Base-by-base conservation (phyloP, 2,888 invertebrate genomes). In the Acronicta psi region DNA sequence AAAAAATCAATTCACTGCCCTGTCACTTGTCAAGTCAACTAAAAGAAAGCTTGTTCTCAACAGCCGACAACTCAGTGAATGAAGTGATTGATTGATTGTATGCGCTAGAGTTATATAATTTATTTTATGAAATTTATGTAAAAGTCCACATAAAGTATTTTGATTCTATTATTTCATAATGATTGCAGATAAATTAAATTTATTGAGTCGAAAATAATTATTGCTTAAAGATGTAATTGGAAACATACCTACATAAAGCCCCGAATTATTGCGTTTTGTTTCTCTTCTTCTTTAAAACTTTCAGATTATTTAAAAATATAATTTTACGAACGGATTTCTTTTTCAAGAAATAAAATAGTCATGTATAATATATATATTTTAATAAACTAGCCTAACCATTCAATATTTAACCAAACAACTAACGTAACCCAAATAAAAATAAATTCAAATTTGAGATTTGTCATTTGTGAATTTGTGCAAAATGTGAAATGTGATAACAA, bases 1-100 rank as follows among this genome's bases (percentile, higher is more conserved):
- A 85, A 89, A 90, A 93, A 93, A 93, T 94, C 93, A 93, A 93
- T 93, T 88, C 90, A 90, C 89, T 88, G 82, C 82, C 72, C 79
- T 87, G 86, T 86, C 89, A 88, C 73, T 81, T 88, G 90, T 89
- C 90, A 88, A 75, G 63, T 61, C 70, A 75, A 70, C 69, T 71
- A 67, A 61, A 54, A 59, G 38, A 17, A 29, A 31, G 38, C 18
- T 65, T 20, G 64, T 75, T 75, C 44, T 54, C 53, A 11, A 13
- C 4, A 10, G 2, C 3, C 11, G 3, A 3, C 29, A 3, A 29
- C 5, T 23, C 23, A 1, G 4, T 6, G 8, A 7, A 23, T 4
- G 23, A 4, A 23, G 23, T 23, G 23, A 23, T 23, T 23, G 23
- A 23, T 23, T 23, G 20, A 20, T n/a, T n/a, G n/a, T 20, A 7